Evolutionary conservation across 2,113 vertebrate genomes (phyloP).

Genomic region (Gorsachius goisagi): DNA sequence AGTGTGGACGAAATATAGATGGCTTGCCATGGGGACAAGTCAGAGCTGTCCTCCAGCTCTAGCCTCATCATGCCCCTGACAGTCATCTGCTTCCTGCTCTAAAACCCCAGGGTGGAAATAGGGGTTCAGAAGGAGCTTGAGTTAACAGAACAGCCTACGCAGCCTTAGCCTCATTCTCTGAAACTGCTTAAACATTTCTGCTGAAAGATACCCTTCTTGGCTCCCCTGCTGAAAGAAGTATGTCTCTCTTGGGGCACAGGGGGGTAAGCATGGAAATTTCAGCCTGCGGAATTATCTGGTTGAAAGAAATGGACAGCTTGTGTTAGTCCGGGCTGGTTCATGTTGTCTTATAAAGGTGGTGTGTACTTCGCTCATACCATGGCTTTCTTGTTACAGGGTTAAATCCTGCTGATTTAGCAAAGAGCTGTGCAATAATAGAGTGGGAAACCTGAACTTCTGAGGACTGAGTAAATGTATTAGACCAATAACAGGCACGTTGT

Average conservation of each 20-base stretch:
- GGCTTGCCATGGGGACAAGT: background rate
- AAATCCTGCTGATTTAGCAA: background rate
- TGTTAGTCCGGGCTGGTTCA: background rate
- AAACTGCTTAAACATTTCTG: background rate
- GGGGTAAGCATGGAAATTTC: background rate
- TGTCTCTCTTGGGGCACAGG: background rate
- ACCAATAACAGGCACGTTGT: background rate
- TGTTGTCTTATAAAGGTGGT: background rate
- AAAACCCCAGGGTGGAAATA: background rate
- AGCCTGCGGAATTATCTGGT: background rate
- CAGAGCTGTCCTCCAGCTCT: background rate
- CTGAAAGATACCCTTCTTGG: background rate
- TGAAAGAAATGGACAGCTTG: background rate
- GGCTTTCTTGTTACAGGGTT: background rate
- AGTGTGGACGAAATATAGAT: too few relatives aligned
- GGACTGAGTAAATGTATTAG: background rate
- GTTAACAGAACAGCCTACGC: background rate
- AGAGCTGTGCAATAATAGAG: background rate
- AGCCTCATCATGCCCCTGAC: rapidly evolving
- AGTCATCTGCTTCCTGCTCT: background rate
- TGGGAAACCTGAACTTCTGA: background rate
- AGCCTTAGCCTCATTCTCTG: background rate
- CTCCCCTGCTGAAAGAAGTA: background rate
- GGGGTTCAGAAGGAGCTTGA: background rate
- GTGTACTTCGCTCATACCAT: background rate